Percentiles rank a stretch among this genome's conserved stretches.
phyloP scores from a whole-genome alignment of 2,797 vertebrate species.

The Lepus oiostolus region DNA sequence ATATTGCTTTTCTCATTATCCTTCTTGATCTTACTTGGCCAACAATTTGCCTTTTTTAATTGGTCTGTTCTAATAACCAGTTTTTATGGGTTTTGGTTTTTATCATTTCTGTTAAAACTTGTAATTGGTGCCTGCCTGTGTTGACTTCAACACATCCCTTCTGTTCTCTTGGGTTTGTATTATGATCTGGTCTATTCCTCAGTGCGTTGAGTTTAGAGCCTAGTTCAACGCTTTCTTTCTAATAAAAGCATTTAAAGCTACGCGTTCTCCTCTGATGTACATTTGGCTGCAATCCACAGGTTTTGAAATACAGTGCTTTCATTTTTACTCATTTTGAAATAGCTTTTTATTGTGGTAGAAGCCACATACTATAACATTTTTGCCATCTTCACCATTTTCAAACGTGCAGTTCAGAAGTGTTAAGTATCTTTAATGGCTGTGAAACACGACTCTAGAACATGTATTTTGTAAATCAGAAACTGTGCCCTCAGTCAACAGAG shows the following conservation, averaged over 20 bases:
- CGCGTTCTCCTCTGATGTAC: neutral
- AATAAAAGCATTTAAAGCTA: neutral
- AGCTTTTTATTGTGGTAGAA: neutral
- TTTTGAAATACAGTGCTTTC: neutral
- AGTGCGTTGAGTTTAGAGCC: neutral
- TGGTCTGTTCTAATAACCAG: neutral
- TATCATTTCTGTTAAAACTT: neutral
- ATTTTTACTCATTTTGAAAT: neutral
- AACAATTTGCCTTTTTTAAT: neutral
- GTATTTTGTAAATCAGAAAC: neutral
- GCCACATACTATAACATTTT: neutral
- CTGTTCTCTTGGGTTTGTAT: neutral
- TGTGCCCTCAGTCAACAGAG: neutral
- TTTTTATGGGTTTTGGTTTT: neutral
- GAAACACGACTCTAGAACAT: neutral
- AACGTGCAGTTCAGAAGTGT: neutral
- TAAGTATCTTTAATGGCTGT: neutral
- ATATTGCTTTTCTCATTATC: neutral
- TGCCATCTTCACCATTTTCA: neutral
- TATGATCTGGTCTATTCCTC: neutral
- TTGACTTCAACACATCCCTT: neutral
- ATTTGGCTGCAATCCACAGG: neutral
- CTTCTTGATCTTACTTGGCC: neutral
- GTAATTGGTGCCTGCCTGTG: neutral
- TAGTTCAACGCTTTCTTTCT: constrained; percentile 21